Percentiles rank a stretch among this genome's conserved stretches.
phyloP scores from a whole-genome alignment of 2,797 vertebrate species.

The Enteromius trimaculatus region DNA sequence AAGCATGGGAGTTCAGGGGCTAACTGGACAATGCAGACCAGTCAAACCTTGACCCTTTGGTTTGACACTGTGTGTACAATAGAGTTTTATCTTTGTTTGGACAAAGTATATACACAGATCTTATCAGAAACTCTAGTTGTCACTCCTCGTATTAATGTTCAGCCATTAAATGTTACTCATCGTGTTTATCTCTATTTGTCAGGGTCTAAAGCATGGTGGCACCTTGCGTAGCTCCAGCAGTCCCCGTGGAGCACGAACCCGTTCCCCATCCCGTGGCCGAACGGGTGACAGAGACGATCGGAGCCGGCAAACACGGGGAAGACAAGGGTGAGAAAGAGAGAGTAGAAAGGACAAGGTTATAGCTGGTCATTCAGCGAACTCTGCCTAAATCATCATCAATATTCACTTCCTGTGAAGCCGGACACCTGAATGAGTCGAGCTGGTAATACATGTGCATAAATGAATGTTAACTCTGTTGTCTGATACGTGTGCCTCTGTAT shows the following conservation, averaged over 20 bases:
- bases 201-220: conserved; percentile 86
- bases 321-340: conserved; percentile 80
- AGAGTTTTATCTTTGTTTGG: not conserved
- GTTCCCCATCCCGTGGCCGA: conserved; percentile 87
- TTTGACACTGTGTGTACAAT: conserved; percentile 1
- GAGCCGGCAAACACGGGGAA: conserved; percentile 83
- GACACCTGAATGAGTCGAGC: not conserved
- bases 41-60: not conserved
- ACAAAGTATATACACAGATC: not conserved
- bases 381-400: not conserved
- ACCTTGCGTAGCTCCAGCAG: conserved; percentile 92
- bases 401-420: not conserved
- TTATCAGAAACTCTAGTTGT: not conserved
- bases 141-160: not conserved
- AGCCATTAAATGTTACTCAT: not conserved
- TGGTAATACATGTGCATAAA: not conserved
- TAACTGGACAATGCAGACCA: not conserved
- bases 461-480: conserved; percentile 26
- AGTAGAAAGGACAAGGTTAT: not conserved
- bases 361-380: conserved; percentile 2
- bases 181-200: conserved; percentile 54
- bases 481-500: conserved; percentile 28
- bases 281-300: conserved; percentile 87
- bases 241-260: conserved; percentile 87
- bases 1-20: not conserved